Conservation (phyloP, 2,797 vertebrate genomes). For the Ispidina picta region DNA sequence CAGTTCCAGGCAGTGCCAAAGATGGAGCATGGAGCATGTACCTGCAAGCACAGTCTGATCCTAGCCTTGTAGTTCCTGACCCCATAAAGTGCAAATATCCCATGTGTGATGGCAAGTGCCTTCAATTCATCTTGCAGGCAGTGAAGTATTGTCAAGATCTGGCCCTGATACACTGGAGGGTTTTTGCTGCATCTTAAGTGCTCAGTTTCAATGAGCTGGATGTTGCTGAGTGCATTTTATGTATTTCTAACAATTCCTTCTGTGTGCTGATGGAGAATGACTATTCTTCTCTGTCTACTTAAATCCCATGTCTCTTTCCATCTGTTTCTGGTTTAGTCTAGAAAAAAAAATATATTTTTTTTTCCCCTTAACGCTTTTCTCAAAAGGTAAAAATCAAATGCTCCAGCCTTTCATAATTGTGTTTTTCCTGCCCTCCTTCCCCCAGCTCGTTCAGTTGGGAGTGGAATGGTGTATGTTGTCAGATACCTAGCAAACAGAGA, state of each 20-base stretch:
- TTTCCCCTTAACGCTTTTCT: background rate
- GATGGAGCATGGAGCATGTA: background rate
- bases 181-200: background rate
- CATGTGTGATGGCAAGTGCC: background rate
- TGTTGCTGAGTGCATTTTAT: background rate
- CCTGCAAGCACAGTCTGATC: background rate
- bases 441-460: background rate
- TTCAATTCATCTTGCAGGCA: background rate
- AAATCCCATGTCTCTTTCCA: background rate
- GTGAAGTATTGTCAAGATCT: background rate
- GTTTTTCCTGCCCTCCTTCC: background rate
- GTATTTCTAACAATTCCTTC: background rate
- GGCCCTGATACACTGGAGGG: background rate
- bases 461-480: conserved; percentile 12
- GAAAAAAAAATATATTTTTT: background rate
- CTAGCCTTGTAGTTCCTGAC: background rate
- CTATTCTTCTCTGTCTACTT: background rate
- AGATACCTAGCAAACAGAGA: conserved; percentile 19
- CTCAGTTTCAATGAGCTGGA: background rate
- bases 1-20: background rate
- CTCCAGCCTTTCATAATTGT: background rate
- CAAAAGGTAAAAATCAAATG: conserved; percentile 14
- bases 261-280: background rate
- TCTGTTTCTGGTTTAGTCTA: conserved; percentile 32
- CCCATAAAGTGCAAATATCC: background rate